Percentiles rank a stretch among this genome's conserved stretches.
Evolutionary conservation across 2,888 invertebrate genomes (phyloP).

Genomic region (Cordilura impudica): DNA sequence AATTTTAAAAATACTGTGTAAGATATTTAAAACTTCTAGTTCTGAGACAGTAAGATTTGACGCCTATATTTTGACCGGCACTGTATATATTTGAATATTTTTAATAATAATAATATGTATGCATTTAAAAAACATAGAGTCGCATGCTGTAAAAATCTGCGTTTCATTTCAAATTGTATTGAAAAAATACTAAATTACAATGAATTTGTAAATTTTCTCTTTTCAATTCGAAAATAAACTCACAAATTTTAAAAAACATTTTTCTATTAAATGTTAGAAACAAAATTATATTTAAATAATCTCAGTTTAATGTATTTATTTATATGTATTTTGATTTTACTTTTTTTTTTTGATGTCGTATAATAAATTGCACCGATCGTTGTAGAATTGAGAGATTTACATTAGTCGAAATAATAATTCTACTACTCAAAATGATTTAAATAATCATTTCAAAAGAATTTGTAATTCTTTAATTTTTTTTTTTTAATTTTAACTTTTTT

Average conservation of each 20-base stretch:
- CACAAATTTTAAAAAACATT: background rate
- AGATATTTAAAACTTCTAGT: too few relatives aligned
- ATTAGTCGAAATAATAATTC: constrained; percentile 8
- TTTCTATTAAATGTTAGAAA: background rate
- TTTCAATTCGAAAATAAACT: background rate
- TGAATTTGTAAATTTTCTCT: background rate
- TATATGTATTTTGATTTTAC: constrained; percentile 56
- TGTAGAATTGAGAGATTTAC: constrained; percentile 64
- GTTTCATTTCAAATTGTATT: constrained; percentile 1
- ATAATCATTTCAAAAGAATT: background rate
- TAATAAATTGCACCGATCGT: constrained; percentile 75
- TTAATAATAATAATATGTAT: background rate
- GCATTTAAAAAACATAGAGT: constrained; percentile 1
- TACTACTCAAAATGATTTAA: background rate
- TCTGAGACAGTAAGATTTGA: too few relatives aligned
- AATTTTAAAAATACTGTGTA: too few relatives aligned
- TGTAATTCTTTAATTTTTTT: background rate
- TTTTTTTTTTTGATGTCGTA: constrained; percentile 21
- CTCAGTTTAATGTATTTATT: constrained; percentile 30
- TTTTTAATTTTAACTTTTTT: background rate
- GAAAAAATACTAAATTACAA: background rate
- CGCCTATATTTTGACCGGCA: constrained; percentile 14
- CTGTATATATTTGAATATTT: constrained; percentile 3
- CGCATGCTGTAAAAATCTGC: background rate
- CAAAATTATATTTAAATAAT: constrained; percentile 33